Conservation (phyloP, 2,888 invertebrate genomes). For the Drosophila bunnanda region DNA sequence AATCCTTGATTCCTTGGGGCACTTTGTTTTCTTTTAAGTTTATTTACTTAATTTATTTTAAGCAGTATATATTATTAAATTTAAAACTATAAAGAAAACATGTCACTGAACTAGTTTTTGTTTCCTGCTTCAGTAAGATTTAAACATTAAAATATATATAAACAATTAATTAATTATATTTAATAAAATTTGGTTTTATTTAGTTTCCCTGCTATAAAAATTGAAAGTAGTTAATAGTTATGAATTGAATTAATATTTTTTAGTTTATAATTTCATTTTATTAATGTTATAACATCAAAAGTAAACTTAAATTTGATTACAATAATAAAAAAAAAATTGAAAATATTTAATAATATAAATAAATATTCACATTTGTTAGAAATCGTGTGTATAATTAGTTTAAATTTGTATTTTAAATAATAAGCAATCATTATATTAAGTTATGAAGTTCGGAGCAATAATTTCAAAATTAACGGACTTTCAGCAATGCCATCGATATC, state of each 20-base stretch:
- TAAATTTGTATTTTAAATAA: neutral
- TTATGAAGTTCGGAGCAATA: neutral
- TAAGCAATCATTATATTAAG: neutral
- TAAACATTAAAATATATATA: neutral
- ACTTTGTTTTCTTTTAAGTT: neutral
- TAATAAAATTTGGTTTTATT: too few species aligned
- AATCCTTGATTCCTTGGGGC: neutral
- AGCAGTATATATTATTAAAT: neutral
- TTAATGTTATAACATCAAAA: too few species aligned
- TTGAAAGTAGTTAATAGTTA: too few species aligned
- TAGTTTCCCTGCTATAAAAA: too few species aligned
- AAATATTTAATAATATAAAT: too few species aligned
- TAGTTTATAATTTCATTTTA: too few species aligned
- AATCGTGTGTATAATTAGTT: neutral
- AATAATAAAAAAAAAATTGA: too few species aligned
- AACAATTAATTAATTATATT: neutral
- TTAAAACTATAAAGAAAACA: neutral
- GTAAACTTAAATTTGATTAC: too few species aligned
- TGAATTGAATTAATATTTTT: too few species aligned
- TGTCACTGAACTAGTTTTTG: too few species aligned
- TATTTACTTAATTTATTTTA: neutral
- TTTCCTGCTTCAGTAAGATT: neutral
- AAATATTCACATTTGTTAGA: too few species aligned
- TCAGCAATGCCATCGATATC: neutral
- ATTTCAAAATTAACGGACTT: neutral